A percentile compares a stretch with the other conserved stretches of the same genome.
Evolutionary conservation across 2,797 vertebrate species (phyloP).

Genomic region (Tadarida brasiliensis): DNA sequence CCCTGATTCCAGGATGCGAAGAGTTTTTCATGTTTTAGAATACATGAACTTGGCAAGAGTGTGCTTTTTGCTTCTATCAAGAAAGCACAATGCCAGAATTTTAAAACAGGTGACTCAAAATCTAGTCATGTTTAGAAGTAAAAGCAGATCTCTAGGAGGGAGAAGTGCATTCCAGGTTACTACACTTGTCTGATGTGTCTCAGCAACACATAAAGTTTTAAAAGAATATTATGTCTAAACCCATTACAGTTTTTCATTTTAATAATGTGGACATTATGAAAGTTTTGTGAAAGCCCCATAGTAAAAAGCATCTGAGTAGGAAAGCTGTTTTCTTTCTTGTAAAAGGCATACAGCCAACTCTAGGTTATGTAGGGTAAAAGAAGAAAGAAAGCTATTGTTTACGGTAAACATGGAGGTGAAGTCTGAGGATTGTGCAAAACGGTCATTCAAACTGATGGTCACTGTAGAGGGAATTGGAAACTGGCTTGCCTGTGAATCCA

Average conservation of each 20-base stretch:
- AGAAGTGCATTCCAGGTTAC: neutral
- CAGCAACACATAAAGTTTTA: constrained; percentile 50
- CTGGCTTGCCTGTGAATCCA: neutral
- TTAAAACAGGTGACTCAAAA: neutral
- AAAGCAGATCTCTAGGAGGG: neutral
- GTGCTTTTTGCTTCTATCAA: constrained; percentile 44
- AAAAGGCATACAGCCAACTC: constrained; percentile 49
- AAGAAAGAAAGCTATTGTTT: neutral
- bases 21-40: constrained; percentile 44
- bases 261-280: constrained; percentile 66
- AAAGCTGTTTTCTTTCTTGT: neutral
- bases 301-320: constrained; percentile 51
- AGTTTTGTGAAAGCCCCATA: constrained; percentile 60
- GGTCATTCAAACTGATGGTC: neutral
- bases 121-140: neutral
- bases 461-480: neutral
- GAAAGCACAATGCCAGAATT: constrained; percentile 58
- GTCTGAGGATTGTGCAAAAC: neutral
- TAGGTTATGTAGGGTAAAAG: neutral
- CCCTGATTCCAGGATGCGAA: constrained; percentile 66
- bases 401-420: neutral
- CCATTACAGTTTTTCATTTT: constrained; percentile 67
- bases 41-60: constrained; percentile 63
- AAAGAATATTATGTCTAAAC: constrained; percentile 58
- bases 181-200: neutral